These are phyloP conservation scores for Otis tarda DNA, from an alignment of 2,113 vertebrate species.

Conservation along the genomic window DNA sequence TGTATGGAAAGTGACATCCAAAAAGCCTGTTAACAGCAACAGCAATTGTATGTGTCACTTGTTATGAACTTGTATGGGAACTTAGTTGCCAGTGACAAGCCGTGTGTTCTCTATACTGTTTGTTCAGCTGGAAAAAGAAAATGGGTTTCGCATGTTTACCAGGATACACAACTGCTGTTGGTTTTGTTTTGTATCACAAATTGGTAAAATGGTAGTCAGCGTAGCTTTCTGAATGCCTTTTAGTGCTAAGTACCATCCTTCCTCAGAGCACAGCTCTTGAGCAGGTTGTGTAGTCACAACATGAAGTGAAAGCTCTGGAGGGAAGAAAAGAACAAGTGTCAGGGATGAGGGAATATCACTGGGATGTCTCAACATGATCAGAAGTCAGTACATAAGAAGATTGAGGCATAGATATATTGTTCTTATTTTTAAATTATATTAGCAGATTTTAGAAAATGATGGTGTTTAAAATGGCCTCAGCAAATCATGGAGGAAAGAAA, in stretches of 20 bases:
- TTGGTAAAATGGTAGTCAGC: neutral
- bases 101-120: neutral
- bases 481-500: neutral
- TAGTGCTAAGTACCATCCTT: neutral
- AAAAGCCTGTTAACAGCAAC: neutral
- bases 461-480: neutral
- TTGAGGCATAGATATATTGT: neutral
- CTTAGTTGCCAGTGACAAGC: neutral
- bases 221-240: neutral
- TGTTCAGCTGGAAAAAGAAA: neutral
- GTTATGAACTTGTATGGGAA: neutral
- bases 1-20: neutral
- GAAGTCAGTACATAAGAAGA: neutral
- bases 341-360: neutral
- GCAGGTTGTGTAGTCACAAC: neutral
- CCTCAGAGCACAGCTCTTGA: neutral
- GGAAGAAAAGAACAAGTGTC: neutral
- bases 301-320: neutral
- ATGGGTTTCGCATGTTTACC: neutral
- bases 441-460: neutral
- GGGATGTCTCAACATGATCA: neutral
- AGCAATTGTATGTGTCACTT: neutral
- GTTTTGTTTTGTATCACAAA: neutral
- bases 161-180: neutral
- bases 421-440: neutral